Conservation (phyloP, 1,140 invertebrate species). For the Temnothorax longispinosus region DNA sequence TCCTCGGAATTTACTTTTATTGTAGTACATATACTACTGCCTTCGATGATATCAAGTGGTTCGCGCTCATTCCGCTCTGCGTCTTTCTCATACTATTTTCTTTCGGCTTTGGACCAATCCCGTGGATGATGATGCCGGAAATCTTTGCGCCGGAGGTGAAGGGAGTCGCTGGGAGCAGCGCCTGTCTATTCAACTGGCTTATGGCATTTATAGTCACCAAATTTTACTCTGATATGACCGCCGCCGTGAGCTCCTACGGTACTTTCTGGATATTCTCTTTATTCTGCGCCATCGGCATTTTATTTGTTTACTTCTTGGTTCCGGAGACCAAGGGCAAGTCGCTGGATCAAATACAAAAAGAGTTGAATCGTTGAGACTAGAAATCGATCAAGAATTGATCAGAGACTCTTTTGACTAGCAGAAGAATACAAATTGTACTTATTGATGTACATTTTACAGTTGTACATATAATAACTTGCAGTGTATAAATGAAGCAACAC, state of each 20-base stretch:
- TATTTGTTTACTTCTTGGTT: conserved; percentile 92
- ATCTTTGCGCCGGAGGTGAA: conserved; percentile 91
- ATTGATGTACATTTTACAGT: not conserved
- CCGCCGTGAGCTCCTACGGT: conserved; percentile 86
- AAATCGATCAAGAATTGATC: not conserved
- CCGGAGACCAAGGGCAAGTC: conserved; percentile 97
- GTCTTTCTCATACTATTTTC: conserved; percentile 93
- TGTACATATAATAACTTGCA: conserved; percentile 27
- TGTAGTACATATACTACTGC: conserved; percentile 85
- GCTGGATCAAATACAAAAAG: conserved; percentile 92
- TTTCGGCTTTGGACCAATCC: conserved; percentile 92
- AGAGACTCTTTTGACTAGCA: not conserved
- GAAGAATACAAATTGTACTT: conserved; percentile 26
- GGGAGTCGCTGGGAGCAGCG: conserved; percentile 90
- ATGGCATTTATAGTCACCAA: conserved; percentile 93
- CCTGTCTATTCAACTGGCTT: conserved; percentile 92
- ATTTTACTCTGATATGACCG: conserved; percentile 89
- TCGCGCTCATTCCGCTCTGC: conserved; percentile 90
- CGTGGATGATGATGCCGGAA: conserved; percentile 93
- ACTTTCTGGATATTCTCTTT: conserved; percentile 94
- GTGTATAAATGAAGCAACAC: not conserved
- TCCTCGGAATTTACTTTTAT: conserved; percentile 89
- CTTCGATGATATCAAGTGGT: conserved; percentile 87
- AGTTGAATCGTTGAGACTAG: conserved; percentile 83
- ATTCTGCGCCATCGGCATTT: conserved; percentile 89